Evolutionary conservation across 2,797 vertebrate genomes (phyloP), one percentile per base, ranked within the genome.

Genomic region (Mycteria americana): DNA sequence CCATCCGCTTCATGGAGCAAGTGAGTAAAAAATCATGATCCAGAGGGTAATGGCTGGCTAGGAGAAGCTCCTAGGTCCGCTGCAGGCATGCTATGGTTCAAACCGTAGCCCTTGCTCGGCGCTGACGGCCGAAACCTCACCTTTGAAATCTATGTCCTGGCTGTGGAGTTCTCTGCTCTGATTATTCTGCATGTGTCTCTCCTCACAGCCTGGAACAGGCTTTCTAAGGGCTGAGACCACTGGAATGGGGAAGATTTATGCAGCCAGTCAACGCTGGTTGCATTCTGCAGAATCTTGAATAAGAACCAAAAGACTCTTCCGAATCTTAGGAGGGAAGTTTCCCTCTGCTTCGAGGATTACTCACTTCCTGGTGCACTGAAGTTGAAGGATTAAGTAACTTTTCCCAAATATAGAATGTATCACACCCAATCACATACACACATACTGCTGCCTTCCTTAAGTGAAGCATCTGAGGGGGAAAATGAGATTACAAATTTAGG

Each of bases 401-500:
- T 92, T 76, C 54, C 81, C 72, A 94, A 90, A 92, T 92, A 95
- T 39, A 95, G 83, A 93, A 83, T 10, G 9, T 21, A 83, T 84
- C 76, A 76, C 81, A 91, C 54, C 79, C 56, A 93, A 78, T 85
- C 62, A 92, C 56, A 69, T 74, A 83, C 78, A 83, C 54, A 73
- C 78, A 85, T 46, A 60, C 51, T 83, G 60, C 76, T 91, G 84
- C 68, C 84, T 93, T 85, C 80, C 80, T 82, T 85, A 96, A 96
- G 76, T 91, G 60, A 93, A 88, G 73, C 23, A 76, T 96, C 73
- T 92, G 65, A 95, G 78, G 59, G 94, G 60, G 88, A 97, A 96
- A 97, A 97, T 90, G 45, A 82, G 86, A 95, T 96, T 97, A 97
- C 91, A 95, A 96, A 97, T 95, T 95, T 92, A 88, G 78, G 53